A percentile compares a stretch with the other conserved stretches of the same genome.
These are phyloP conservation scores for Poeciliopsis presidionis DNA, from an alignment of 2,797 vertebrate genomes.

Conservation along the genomic window DNA sequence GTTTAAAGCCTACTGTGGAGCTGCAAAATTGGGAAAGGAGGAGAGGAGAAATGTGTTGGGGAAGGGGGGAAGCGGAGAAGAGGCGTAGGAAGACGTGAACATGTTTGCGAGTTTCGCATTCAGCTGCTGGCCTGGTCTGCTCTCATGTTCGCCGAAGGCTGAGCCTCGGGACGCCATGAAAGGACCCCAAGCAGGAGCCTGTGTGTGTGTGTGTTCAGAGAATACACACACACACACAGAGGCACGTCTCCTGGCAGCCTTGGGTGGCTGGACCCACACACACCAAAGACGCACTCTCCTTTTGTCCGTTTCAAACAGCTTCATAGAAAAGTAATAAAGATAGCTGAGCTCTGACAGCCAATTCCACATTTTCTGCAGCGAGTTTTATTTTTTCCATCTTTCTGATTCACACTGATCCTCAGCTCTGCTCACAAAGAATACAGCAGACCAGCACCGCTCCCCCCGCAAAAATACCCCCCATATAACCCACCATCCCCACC, in stretches of 20 bases:
- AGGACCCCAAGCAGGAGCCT: conserved; percentile 70
- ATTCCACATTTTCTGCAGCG: conserved; percentile 50
- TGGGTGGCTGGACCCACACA: conserved; percentile 69
- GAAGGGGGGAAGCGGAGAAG: conserved; percentile 20
- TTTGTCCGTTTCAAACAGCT: conserved; percentile 74
- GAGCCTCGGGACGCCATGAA: conserved; percentile 75
- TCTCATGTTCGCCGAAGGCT: conserved; percentile 79
- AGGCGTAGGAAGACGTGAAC: conserved; percentile 42
- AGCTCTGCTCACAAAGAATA: neutral
- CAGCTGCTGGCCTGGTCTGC: conserved; percentile 73
- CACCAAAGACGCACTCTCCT: conserved; percentile 57
- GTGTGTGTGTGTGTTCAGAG: conserved; percentile 18
- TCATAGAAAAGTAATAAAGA: conserved; percentile 77
- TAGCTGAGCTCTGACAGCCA: conserved; percentile 57
- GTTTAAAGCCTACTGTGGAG: conserved; percentile 10
- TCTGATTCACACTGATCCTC: neutral
- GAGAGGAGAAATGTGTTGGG: conserved; percentile 25
- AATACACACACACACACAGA: conserved; percentile 25
- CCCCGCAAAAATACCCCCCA: too few species aligned
- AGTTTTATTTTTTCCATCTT: conserved; percentile 28
- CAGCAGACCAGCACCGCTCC: too few species aligned
- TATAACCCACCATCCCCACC: too few species aligned
- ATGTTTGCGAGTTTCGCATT: conserved; percentile 47
- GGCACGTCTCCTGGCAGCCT: conserved; percentile 57
- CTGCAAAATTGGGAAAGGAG: conserved; percentile 26